phyloP scores from a whole-genome alignment of 2,888 invertebrate species.

The Oeneis ivallda region DNA sequence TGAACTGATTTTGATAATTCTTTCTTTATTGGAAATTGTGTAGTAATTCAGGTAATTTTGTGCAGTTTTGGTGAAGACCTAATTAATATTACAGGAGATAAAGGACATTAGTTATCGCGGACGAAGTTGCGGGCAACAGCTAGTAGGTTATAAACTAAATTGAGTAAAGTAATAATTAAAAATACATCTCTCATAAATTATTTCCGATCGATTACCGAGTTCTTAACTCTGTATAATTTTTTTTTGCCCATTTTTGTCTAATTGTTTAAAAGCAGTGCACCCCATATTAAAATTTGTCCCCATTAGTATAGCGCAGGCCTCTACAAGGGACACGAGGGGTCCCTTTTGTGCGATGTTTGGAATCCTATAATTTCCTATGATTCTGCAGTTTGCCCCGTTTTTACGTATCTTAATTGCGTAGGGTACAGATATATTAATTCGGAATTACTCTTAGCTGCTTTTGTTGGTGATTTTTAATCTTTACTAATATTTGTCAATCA shows the following conservation, averaged over 20 bases:
- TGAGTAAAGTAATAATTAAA: no score
- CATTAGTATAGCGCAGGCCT: conserved; percentile 61
- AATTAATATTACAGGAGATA: no score
- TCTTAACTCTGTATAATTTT: conserved; percentile 2
- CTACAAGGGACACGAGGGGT: conserved; percentile 51
- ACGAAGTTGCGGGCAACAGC: no score
- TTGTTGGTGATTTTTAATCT: conserved; percentile 73
- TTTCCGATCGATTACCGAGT: conserved; percentile 8
- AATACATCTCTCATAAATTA: background rate
- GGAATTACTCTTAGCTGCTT: conserved; percentile 57
- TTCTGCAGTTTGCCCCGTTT: conserved; percentile 69
- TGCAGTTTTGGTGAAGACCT: no score
- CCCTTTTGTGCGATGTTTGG: conserved; percentile 67
- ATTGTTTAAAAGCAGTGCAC: conserved; percentile 66
- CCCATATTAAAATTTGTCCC: conserved; percentile 77
- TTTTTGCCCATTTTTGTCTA: conserved; percentile 40
- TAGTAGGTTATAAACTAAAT: no score
- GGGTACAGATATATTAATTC: conserved; percentile 59
- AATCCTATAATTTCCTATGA: conserved; percentile 77
- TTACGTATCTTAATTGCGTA: conserved; percentile 63
- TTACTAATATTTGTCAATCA: conserved; percentile 56
- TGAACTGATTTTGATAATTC: no score
- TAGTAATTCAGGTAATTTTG: no score
- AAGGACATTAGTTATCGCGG: no score
- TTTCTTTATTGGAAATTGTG: no score